Evolutionary conservation across 53 echinoderm and acorn worm species (phyloP).

Genomic region (Luidia sarsii): DNA sequence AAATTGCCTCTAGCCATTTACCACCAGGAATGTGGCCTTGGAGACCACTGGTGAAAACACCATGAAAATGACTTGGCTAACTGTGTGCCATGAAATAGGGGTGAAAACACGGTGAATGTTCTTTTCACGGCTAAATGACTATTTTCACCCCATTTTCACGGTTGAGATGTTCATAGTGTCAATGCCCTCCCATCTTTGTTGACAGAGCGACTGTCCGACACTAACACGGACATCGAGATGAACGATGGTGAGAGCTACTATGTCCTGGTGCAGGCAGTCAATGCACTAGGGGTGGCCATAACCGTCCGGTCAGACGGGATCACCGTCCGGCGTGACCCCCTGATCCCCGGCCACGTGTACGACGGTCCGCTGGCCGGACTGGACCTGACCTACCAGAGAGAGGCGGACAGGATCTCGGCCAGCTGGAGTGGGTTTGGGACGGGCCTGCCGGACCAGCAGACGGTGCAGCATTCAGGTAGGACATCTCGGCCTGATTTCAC

Average conservation of each 20-base stretch:
- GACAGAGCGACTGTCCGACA: slow-evolving; percentile 24
- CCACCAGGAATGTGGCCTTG: too few relatives aligned
- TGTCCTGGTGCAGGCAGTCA: slow-evolving; percentile 49
- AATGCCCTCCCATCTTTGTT: too few relatives aligned
- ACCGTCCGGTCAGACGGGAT: slow-evolving; percentile 56
- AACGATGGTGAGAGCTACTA: slow-evolving; percentile 58
- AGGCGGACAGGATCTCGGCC: slow-evolving; percentile 37
- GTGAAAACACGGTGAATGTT: too few relatives aligned
- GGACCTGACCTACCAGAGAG: slow-evolving; percentile 54
- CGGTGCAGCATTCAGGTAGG: slow-evolving; percentile 43
- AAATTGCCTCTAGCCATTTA: too few relatives aligned
- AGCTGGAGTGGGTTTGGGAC: slow-evolving; percentile 60
- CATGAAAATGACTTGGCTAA: too few relatives aligned
- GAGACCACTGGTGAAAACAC: too few relatives aligned
- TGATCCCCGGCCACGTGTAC: slow-evolving; percentile 63
- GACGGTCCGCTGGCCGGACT: slow-evolving; percentile 60
- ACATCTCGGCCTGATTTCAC: too few relatives aligned
- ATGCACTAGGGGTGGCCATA: slow-evolving; percentile 30
- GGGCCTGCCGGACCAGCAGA: not conserved
- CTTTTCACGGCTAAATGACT: too few relatives aligned
- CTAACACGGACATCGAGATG: slow-evolving; percentile 27
- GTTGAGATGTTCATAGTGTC: too few relatives aligned
- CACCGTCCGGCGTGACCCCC: slow-evolving; percentile 46
- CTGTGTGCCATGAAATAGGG: too few relatives aligned
- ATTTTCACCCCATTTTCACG: too few relatives aligned